Conservation (phyloP, 2,888 invertebrate species). For the Dryadula phaetusa region DNA sequence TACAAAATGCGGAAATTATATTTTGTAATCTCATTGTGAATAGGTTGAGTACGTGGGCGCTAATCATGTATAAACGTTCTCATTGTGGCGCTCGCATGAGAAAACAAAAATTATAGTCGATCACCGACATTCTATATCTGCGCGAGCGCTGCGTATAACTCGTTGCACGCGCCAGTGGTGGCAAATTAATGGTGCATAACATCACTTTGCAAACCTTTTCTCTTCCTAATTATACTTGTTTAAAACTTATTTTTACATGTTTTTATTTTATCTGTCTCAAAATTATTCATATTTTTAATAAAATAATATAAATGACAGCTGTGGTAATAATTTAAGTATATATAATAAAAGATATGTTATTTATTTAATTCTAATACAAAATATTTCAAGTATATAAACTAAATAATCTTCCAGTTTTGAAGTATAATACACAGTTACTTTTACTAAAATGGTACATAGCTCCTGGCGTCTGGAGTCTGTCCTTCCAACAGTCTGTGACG, state of each 20-base stretch:
- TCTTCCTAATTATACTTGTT: conserved; percentile 10
- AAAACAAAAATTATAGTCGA: conserved; percentile 83
- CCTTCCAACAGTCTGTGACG: conserved; percentile 57
- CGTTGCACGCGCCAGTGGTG: conserved; percentile 81
- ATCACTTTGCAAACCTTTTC: conserved; percentile 47
- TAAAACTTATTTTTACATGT: neutral
- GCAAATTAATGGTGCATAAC: conserved; percentile 66
- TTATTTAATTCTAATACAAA: neutral
- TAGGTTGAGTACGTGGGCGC: conserved; percentile 37
- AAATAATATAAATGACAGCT: neutral
- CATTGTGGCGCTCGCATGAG: conserved; percentile 39
- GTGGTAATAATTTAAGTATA: neutral
- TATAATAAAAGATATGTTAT: neutral
- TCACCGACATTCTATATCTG: conserved; percentile 82
- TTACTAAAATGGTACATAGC: conserved; percentile 52
- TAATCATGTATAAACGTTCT: conserved; percentile 38
- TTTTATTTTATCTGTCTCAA: neutral
- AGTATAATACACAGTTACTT: too few relatives aligned
- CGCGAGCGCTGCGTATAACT: conserved; percentile 75
- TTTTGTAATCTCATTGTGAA: conserved; percentile 22
- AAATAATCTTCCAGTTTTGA: neutral
- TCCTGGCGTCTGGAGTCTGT: conserved; percentile 50
- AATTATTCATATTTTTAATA: neutral
- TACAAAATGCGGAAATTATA: conserved; percentile 18
- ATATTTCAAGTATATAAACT: neutral